phyloP scores from a whole-genome alignment of 2,113 vertebrate genomes.

The Festucalex cinctus region DNA sequence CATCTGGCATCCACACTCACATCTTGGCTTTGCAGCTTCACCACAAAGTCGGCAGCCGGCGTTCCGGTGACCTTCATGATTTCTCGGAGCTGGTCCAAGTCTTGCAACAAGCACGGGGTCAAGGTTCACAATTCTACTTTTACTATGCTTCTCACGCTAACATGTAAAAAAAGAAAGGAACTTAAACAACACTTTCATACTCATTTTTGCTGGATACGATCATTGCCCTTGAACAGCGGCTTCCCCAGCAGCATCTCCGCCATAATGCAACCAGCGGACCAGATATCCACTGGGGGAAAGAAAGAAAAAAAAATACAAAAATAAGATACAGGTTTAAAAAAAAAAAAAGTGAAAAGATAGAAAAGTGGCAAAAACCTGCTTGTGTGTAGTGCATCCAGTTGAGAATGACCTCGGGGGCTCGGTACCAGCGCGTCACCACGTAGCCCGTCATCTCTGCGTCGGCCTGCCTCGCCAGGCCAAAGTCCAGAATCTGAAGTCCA shows the following conservation, averaged over 20 bases:
- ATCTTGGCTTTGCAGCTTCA: slow-evolving; percentile 88
- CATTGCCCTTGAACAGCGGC: slow-evolving; percentile 91
- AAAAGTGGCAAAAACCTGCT: slow-evolving; percentile 71
- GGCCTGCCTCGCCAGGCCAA: slow-evolving; percentile 89
- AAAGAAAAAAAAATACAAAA: slow-evolving; percentile 18
- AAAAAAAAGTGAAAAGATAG: neutral
- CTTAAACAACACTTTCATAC: neutral
- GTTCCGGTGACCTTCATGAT: slow-evolving; percentile 98
- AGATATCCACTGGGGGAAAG: slow-evolving; percentile 87
- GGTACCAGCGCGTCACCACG: slow-evolving; percentile 97
- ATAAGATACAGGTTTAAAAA: neutral
- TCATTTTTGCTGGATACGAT: slow-evolving; percentile 84
- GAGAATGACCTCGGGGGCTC: slow-evolving; percentile 93
- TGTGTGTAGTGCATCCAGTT: slow-evolving; percentile 98
- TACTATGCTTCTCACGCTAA: neutral
- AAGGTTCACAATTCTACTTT: slow-evolving; percentile 42
- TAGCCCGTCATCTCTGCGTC: slow-evolving; percentile 96
- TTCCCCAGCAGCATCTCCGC: slow-evolving; percentile 94
- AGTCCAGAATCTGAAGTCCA: slow-evolving; percentile 90
- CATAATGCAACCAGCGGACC: slow-evolving; percentile 98
- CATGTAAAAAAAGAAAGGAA: neutral
- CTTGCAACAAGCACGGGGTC: slow-evolving; percentile 69
- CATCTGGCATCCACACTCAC: slow-evolving; percentile 64
- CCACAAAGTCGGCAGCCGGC: slow-evolving; percentile 86
- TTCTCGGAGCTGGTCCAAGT: slow-evolving; percentile 94